phyloP scores from a whole-genome alignment of 92 coral and sea anemone species.

The Porites lobata region DNA sequence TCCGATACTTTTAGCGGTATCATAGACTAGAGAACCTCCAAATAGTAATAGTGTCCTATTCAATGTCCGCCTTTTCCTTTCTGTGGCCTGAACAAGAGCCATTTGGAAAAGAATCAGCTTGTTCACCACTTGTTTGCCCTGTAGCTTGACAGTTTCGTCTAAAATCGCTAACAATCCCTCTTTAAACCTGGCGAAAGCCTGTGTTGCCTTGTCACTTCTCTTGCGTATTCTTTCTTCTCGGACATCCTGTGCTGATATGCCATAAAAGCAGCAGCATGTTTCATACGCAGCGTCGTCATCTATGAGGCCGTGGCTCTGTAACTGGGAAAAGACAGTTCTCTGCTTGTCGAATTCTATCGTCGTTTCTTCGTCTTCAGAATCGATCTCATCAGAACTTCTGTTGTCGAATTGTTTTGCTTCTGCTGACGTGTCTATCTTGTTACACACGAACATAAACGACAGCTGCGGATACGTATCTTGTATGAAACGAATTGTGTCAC shows the following conservation, averaged over 20 bases:
- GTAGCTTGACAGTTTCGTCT: constrained; percentile 42
- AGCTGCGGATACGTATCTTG: constrained; percentile 72
- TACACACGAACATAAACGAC: constrained; percentile 69
- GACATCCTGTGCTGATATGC: constrained; percentile 60
- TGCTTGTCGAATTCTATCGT: constrained; percentile 16
- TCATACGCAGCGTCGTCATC: constrained; percentile 8
- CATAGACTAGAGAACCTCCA: neutral
- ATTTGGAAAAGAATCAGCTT: constrained; percentile 25
- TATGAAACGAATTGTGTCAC: constrained; percentile 55
- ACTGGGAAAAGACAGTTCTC: constrained; percentile 52
- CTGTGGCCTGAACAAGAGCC: constrained; percentile 12
- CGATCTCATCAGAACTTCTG: constrained; percentile 19
- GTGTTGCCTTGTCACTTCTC: constrained; percentile 26
- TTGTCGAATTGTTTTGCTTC: constrained; percentile 20
- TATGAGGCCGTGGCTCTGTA: constrained; percentile 36
- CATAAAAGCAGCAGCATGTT: constrained; percentile 45
- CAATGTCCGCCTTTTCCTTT: neutral
- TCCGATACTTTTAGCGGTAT: neutral
- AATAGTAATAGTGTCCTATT: neutral
- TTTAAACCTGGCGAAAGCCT: constrained; percentile 43
- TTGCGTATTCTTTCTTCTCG: constrained; percentile 32
- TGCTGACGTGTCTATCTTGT: constrained; percentile 55
- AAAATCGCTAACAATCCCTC: constrained; percentile 30
- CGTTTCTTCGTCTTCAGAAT: constrained; percentile 49
- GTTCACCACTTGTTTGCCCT: constrained; percentile 41